Evolutionary conservation across 2,113 vertebrate genomes (phyloP).

Genomic region (Microcebus ravelobensis): DNA sequence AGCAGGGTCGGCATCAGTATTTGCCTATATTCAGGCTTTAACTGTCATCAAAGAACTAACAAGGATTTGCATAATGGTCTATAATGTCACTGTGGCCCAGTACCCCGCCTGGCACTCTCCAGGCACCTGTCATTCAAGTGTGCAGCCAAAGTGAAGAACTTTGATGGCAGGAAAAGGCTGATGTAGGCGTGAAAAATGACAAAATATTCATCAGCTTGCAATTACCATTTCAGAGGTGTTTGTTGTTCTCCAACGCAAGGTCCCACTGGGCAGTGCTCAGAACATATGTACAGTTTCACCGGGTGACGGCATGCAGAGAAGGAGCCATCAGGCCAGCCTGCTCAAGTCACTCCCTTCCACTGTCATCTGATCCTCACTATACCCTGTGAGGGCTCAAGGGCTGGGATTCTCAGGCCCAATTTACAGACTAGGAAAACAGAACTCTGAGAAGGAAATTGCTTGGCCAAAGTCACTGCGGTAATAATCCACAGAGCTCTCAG

Average conservation of each 20-base stretch:
- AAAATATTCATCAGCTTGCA: constrained; percentile 48
- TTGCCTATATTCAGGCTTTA: too few species aligned
- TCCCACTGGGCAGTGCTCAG: background rate
- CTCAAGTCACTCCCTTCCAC: background rate
- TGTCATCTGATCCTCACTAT: background rate
- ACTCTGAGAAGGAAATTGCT: background rate
- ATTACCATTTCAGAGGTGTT: background rate
- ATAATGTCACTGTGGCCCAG: background rate
- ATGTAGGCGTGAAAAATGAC: constrained; percentile 47
- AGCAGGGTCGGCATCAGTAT: too few species aligned
- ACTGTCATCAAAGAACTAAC: background rate
- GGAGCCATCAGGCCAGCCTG: background rate
- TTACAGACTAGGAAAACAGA: background rate
- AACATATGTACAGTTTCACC: background rate
- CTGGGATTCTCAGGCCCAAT: background rate
- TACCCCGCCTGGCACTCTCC: background rate
- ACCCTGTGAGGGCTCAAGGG: background rate
- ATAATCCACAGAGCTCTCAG: background rate
- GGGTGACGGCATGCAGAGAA: background rate
- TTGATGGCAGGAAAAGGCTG: constrained; percentile 15
- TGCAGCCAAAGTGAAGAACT: background rate
- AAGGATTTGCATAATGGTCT: constrained; percentile 13
- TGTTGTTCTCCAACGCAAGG: background rate
- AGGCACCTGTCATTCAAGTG: background rate
- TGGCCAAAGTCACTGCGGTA: background rate